Evolutionary conservation across 2,888 invertebrate genomes (phyloP), one percentile per base, ranked within the genome.

Genomic region (Rhyacophila evoluta): DNA sequence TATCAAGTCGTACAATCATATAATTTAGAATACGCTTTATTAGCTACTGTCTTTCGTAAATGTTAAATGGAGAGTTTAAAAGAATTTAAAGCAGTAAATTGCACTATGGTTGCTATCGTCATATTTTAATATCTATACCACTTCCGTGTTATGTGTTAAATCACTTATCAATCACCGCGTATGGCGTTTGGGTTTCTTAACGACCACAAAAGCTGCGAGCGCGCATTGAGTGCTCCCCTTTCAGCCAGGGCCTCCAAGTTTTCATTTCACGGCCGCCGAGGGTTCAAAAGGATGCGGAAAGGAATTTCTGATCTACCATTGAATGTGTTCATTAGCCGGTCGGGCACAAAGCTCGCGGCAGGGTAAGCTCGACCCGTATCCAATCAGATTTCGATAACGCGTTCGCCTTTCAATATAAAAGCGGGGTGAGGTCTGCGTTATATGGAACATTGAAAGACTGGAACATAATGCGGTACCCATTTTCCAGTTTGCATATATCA

Each of bases 321-420:
- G 75, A 79, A 79, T 79, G 79, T 79, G 79, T 79, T 79, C 79
- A 79, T 79, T 79, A 79, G 79, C 79, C 69, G 71, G 25, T 55
- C 19, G 55, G 55, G 55, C 55, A 55, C 55, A 55, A 71, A 41
- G 33, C 69, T 39, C 74, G 70, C 68, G 37, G 68, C 19, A 55
- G 55, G 55, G 55, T 55, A 55, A 55, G 55, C 55, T 55, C 55
- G 55, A 39, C 74, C 74, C 76, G 74, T 72, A 79, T 77, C 81
- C 79, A 81, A 79, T 81, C 81, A 77, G 81, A 81, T 79, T 81
- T 79, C 81, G 81, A 81, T 81, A 81, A 79, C 79, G 81, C 79
- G 76, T 73, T 75, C 72, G 55, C 68, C 77, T 81, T 81, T 79
- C 79, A 81, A 81, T 77, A 75, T 73, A 38, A 74, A 39, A 41